Base-by-base conservation (phyloP, 2,113 vertebrate species). In the Cacatua alba region DNA sequence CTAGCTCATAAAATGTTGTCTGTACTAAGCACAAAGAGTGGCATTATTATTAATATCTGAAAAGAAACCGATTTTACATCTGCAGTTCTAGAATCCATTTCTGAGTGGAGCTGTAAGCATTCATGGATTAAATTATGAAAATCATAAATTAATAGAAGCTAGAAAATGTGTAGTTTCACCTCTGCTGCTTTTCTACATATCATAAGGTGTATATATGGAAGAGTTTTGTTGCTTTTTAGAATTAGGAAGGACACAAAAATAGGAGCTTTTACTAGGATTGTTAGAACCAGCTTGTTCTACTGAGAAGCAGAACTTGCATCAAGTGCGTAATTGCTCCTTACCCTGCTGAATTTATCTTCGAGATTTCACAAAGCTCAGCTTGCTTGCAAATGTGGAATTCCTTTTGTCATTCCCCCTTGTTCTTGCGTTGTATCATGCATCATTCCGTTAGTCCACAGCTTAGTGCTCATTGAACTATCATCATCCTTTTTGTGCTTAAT, bases 391-490 rank as follows among this genome's bases (percentile, higher is more conserved):
- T 17, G 43, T 78, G 35, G 57, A 71, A 19, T 33, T 83, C 39
- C 43, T 94, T 81, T 74, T 94, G 31, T 86, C 16, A 3, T 90
- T 77, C 76, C 24, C 29, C 46, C 90, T 84, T 84, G 67, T 84
- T 95, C 91, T 82, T 67, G 53, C 6, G 17, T 82, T 75, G 44
- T 62, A 85, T 43, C n/a, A 89, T 94, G 91, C 44, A 96, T 97
- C 92, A 90, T 81, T 81, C 93, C 84, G 86, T 97, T 95, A 96
- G 86, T 74, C 80, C n/a, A 55, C 39, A 89, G 90, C 94, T 96
- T 93, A 95, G 59, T 64, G 88, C 33, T 76, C 49, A 75, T 62
- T 84, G 86, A 71, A 57, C 55, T 81, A 29, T 88, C 92, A 87
- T 96, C 81, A 71, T 88, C 94, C 70, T 18, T 90, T 92, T 90